phyloP scores from a whole-genome alignment of 2,888 invertebrate genomes.

The Pristionchus arcanus region DNA sequence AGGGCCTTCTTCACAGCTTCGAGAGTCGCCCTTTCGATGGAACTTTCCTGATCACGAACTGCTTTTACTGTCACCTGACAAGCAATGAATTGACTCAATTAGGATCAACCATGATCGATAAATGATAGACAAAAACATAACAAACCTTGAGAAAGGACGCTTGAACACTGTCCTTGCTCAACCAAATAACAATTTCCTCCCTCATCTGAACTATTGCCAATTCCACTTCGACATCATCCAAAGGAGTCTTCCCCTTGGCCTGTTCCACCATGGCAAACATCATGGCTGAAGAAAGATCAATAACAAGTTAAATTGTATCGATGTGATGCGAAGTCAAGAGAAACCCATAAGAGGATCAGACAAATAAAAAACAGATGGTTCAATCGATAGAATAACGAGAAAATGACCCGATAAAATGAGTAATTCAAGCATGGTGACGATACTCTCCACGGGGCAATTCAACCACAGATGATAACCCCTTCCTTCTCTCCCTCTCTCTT shows the following conservation, averaged over 20 bases:
- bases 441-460: not conserved
- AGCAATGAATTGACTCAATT: not conserved
- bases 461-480: not conserved
- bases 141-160: not conserved
- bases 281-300: not conserved
- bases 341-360: not conserved
- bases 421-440: not conserved
- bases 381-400: not conserved
- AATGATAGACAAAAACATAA: too few species aligned
- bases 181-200: slow-evolving; percentile 13
- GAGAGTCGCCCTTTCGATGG: slow-evolving; percentile 6
- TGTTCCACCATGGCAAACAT: not conserved
- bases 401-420: not conserved
- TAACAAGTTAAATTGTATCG: not conserved
- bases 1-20: slow-evolving; percentile 13
- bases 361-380: not conserved
- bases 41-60: not conserved
- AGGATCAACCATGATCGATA: too few species aligned
- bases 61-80: not conserved
- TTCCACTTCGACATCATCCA: slow-evolving; percentile 5
- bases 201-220: not conserved
- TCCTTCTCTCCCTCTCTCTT: slow-evolving; percentile 14
- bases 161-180: not conserved
- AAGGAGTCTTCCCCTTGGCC: not conserved
- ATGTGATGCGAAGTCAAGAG: not conserved